Conservation (phyloP, 1,140 invertebrate species). For the Pseudomyrmex cubaensis region DNA sequence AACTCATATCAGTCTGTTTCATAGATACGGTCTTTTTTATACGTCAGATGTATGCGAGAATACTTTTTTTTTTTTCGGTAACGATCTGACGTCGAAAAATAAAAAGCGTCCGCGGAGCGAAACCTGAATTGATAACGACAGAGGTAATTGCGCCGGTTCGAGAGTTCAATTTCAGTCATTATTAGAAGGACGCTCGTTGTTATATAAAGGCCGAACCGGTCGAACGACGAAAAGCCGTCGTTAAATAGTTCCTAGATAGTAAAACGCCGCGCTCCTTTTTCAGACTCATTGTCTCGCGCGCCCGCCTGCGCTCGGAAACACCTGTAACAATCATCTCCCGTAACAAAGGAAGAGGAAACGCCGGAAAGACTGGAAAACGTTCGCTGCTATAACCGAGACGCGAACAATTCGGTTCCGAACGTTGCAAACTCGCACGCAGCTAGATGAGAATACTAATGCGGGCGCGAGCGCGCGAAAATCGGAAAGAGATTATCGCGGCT, state of each 20-base stretch:
- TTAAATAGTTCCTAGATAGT: conserved; percentile 27
- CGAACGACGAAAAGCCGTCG: conserved; percentile 1
- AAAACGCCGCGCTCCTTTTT: neutral
- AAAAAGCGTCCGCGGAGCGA: neutral
- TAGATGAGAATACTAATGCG: conserved; percentile 6
- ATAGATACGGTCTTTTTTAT: too few relatives aligned
- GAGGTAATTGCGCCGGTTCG: conserved; percentile 1
- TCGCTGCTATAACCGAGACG: neutral
- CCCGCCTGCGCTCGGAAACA: conserved; percentile 6
- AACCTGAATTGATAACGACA: conserved; percentile 21
- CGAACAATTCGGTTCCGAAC: conserved; percentile 29
- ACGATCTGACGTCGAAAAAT: neutral
- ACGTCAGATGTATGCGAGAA: too few relatives aligned
- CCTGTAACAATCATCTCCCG: conserved; percentile 11
- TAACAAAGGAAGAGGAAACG: conserved; percentile 10
- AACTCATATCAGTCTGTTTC: too few relatives aligned
- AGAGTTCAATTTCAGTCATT: conserved; percentile 42
- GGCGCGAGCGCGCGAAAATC: conserved; percentile 1
- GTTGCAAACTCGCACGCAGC: conserved; percentile 16
- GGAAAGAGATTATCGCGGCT: conserved; percentile 49
- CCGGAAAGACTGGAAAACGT: neutral
- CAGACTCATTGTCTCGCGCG: conserved; percentile 6
- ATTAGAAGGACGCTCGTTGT: conserved; percentile 45
- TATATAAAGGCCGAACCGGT: conserved; percentile 20
- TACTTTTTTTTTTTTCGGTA: neutral